Evolutionary conservation across 2,888 invertebrate species (phyloP).

Genomic region (Cancer borealis): DNA sequence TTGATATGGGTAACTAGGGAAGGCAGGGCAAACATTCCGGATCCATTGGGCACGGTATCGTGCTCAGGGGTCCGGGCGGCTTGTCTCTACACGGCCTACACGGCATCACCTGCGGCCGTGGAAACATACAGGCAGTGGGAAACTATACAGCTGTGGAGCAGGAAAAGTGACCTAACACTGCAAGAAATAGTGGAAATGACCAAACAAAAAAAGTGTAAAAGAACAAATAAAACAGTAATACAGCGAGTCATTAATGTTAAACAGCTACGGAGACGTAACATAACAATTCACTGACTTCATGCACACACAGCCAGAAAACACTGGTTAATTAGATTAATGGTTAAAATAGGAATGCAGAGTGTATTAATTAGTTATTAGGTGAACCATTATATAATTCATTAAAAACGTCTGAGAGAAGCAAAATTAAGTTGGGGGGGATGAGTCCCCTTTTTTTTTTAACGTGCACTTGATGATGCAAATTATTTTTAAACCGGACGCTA

Average conservation of each 20-base stretch:
- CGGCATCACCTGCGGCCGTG: slow-evolving; percentile 3
- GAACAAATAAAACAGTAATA: slow-evolving; percentile 3
- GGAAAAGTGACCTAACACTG: too few relatives aligned
- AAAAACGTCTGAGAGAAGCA: slow-evolving; percentile 13
- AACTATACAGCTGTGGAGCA: too few relatives aligned
- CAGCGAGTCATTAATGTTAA: not conserved
- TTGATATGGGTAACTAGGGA: not conserved
- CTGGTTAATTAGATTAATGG: not conserved
- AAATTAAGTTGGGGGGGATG: not conserved
- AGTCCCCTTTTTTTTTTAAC: not conserved
- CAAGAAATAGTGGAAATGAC: too few relatives aligned
- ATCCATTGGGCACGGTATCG: not conserved
- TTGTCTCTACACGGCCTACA: not conserved
- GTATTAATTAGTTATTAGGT: slow-evolving; percentile 33
- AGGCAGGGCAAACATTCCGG: not conserved
- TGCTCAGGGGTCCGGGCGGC: too few relatives aligned
- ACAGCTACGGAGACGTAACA: slow-evolving; percentile 30
- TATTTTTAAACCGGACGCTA: not conserved
- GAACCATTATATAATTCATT: not conserved
- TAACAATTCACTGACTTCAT: slow-evolving; percentile 33
- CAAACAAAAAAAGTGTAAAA: slow-evolving; percentile 52
- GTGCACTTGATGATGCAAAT: slow-evolving; percentile 34
- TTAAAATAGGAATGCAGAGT: slow-evolving; percentile 32
- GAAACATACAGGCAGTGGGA: slow-evolving; percentile 59
- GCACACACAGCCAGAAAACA: slow-evolving; percentile 39